Conservation (phyloP, 1,140 invertebrate species). For the Oppia nitens region DNA sequence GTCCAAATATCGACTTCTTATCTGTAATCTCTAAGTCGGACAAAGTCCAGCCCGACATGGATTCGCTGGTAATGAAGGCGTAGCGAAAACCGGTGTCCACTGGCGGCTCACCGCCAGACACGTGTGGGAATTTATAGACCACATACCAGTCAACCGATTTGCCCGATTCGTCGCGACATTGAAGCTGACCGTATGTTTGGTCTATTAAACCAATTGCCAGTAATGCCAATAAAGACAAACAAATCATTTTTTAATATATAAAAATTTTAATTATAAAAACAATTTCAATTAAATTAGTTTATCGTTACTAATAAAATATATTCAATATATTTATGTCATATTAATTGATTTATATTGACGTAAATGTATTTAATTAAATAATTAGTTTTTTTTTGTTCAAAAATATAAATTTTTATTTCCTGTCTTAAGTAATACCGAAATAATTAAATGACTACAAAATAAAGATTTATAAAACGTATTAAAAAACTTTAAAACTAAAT, state of each 20-base stretch:
- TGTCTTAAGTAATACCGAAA: too few species aligned
- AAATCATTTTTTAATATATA: too few species aligned
- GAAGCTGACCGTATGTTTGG: not conserved
- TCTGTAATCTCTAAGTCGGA: slow-evolving; percentile 12
- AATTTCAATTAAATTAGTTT: not conserved
- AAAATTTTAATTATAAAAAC: too few species aligned
- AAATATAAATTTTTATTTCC: too few species aligned
- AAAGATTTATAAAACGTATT: too few species aligned
- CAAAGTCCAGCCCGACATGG: slow-evolving; percentile 5
- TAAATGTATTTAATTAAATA: not conserved
- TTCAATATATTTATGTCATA: not conserved
- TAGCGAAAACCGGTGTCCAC: slow-evolving; percentile 14
- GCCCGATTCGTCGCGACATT: slow-evolving; percentile 13
- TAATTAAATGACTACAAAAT: too few species aligned
- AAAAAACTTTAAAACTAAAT: too few species aligned
- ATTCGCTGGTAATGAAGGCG: slow-evolving; percentile 10
- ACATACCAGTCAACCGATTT: slow-evolving; percentile 18
- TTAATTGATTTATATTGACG: not conserved
- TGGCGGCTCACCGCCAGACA: not conserved
- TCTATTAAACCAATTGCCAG: not conserved
- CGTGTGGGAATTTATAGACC: slow-evolving; percentile 18
- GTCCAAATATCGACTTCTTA: slow-evolving; percentile 15
- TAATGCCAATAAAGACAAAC: not conserved
- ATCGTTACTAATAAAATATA: not conserved
- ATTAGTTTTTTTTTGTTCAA: too few species aligned